These are phyloP conservation scores for Alloscopus bannaensis DNA, from an alignment of 2,888 invertebrate species.

Conservation along the genomic window DNA sequence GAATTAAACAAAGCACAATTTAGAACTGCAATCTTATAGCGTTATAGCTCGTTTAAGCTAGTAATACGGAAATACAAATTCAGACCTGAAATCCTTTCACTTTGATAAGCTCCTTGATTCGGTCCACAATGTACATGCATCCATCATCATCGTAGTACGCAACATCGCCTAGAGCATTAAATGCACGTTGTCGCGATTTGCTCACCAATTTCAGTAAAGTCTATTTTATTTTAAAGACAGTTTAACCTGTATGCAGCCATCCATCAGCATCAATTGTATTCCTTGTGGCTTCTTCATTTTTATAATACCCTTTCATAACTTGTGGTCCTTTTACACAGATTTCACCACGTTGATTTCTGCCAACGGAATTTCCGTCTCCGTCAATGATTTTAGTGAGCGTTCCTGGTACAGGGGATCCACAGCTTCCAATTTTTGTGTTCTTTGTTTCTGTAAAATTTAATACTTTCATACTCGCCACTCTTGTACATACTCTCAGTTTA, in stretches of 20 bases:
- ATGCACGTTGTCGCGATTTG: too few relatives aligned
- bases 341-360: conserved; percentile 83
- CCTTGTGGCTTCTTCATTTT: conserved; percentile 84
- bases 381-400: conserved; percentile 75
- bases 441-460: conserved; percentile 26
- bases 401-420: conserved; percentile 57
- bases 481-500: background rate
- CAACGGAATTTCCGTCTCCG: conserved; percentile 79
- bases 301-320: conserved; percentile 88
- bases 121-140: conserved; percentile 85
- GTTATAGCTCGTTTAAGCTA: too few relatives aligned
- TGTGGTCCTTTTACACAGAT: conserved; percentile 85
- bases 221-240: background rate
- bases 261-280: conserved; percentile 85
- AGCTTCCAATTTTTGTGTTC: conserved; percentile 64
- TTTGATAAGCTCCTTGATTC: conserved; percentile 87
- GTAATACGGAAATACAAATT: background rate
- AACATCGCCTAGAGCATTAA: conserved; percentile 49
- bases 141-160: conserved; percentile 84
- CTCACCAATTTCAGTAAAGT: background rate
- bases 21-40: conserved; percentile 70
- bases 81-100: conserved; percentile 69
- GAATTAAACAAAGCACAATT: background rate
- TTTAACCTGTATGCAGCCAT: conserved; percentile 88
- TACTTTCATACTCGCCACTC: background rate